Evolutionary conservation across 2,888 invertebrate species (phyloP).

Genomic region (Heliconius erato): DNA sequence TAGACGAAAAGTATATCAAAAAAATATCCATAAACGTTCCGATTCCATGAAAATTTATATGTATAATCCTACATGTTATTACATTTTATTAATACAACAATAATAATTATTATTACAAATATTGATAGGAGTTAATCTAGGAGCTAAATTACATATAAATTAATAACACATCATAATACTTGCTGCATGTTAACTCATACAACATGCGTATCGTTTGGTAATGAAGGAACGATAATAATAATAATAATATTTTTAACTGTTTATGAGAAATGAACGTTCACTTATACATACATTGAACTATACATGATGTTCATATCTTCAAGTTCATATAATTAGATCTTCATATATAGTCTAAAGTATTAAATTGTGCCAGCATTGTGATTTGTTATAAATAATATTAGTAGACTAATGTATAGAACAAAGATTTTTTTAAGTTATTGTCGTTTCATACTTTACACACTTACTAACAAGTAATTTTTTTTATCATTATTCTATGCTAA

Average conservation of each 20-base stretch:
- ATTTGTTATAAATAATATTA: slow-evolving; percentile 10
- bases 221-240: slow-evolving; percentile 28
- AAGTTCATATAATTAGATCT: neutral
- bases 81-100: slow-evolving; percentile 60
- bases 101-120: slow-evolving; percentile 58
- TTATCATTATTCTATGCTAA: neutral
- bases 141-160: slow-evolving; percentile 77
- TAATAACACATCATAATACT: slow-evolving; percentile 82
- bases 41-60: slow-evolving; percentile 18
- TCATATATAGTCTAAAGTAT: neutral
- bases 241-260: neutral
- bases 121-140: slow-evolving; percentile 58
- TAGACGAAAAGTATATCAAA: slow-evolving; percentile 38
- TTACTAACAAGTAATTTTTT: neutral
- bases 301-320: neutral
- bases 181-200: slow-evolving; percentile 62
- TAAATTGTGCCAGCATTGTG: slow-evolving; percentile 6
- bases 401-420: slow-evolving; percentile 4
- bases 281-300: neutral
- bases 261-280: neutral
- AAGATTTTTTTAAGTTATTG: neutral
- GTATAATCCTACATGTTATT: slow-evolving; percentile 42
- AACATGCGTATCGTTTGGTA: slow-evolving; percentile 41
- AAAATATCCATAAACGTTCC: slow-evolving; percentile 18
- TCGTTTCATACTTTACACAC: slow-evolving; percentile 6